A percentile compares a stretch with the other conserved stretches of the same genome.
These are phyloP conservation scores for Emydoidea blandingii DNA, from an alignment of 2,797 vertebrate genomes.

Conservation along the genomic window DNA sequence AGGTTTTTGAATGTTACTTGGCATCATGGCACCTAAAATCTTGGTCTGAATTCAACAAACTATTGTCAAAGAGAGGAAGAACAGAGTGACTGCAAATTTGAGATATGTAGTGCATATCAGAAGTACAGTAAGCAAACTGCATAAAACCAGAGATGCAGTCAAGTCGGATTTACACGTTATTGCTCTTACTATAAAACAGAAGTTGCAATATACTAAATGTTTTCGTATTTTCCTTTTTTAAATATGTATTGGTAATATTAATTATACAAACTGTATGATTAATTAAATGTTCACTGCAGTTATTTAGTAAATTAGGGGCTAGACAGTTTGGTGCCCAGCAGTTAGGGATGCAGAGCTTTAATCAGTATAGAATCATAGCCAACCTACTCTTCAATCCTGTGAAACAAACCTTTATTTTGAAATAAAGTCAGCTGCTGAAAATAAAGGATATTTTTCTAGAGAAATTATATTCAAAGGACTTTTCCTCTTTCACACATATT, in stretches of 20 bases:
- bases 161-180: conserved; percentile 25
- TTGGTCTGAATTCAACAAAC: background rate
- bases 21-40: background rate
- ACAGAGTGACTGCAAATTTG: background rate
- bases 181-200: conserved; percentile 46
- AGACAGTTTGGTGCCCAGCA: conserved; percentile 20
- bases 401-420: background rate
- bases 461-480: background rate
- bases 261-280: conserved; percentile 60
- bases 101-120: conserved; percentile 1
- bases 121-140: conserved; percentile 12
- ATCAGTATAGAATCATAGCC: conserved; percentile 15
- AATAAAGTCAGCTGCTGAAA: background rate
- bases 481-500: background rate
- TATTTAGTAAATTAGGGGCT: conserved; percentile 48
- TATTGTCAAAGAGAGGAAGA: background rate
- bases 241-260: conserved; percentile 42
- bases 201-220: conserved; percentile 45
- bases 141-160: conserved; percentile 24
- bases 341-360: conserved; percentile 26
- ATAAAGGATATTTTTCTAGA: background rate
- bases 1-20: background rate
- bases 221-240: conserved; percentile 37
- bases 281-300: conserved; percentile 55
- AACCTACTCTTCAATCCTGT: background rate